These are phyloP conservation scores for Bibio marci DNA, from an alignment of 2,888 invertebrate species.

Conservation along the genomic window DNA sequence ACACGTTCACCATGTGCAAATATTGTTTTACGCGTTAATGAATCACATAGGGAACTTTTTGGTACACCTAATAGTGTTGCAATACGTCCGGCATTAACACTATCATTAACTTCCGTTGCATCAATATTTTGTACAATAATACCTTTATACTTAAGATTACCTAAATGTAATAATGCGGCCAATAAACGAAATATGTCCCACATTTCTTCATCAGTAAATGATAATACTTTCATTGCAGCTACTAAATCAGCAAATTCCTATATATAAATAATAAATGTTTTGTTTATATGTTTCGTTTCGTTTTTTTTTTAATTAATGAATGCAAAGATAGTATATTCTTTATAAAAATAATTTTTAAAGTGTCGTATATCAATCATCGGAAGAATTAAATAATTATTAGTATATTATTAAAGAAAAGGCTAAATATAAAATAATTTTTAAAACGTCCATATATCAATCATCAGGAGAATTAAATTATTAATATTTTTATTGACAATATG, in stretches of 20 bases:
- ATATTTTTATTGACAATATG: no score
- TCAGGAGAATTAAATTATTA: no score
- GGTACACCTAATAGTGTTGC: constrained; percentile 55
- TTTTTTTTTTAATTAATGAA: no score
- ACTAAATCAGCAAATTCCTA: constrained; percentile 71
- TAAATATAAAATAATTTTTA: no score
- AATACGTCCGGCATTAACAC: constrained; percentile 46
- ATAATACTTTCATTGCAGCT: constrained; percentile 84
- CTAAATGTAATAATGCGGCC: constrained; percentile 77
- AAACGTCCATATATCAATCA: no score
- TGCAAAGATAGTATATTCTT: no score
- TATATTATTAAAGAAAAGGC: no score
- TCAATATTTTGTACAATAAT: constrained; percentile 66
- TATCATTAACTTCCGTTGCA: constrained; percentile 67
- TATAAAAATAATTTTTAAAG: no score
- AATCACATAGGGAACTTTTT: constrained; percentile 50
- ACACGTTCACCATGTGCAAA: constrained; percentile 70
- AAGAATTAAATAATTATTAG: no score
- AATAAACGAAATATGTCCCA: constrained; percentile 72
- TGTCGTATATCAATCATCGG: no score
- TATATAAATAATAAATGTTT: constrained; percentile 1
- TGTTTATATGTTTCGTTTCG: no score
- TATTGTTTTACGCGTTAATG: constrained; percentile 73
- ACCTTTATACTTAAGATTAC: constrained; percentile 73
- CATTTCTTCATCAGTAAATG: constrained; percentile 68